Evolutionary conservation across 2,888 invertebrate genomes (phyloP), one percentile per base, ranked within the genome.

Genomic region (Lasioglossum pauxillum): DNA sequence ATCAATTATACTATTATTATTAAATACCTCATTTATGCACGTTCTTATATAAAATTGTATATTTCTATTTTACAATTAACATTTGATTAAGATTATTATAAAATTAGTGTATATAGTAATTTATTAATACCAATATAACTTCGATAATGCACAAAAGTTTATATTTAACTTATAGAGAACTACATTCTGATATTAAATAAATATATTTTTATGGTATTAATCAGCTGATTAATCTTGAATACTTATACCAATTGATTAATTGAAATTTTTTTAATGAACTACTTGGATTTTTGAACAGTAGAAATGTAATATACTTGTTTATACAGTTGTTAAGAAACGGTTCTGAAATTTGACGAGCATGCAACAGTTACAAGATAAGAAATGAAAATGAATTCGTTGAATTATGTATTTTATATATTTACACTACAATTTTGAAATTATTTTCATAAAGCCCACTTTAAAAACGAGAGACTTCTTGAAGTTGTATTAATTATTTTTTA

Each of bases 11-110:
- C 53, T 60, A 53, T 69, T 64, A 27, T 69, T 44, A 53, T 69
- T 35, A 19, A 75, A 46, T 69, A 57, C n/a, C 57, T 53, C 53
- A 74, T 49, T 77, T 75, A 27, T 14, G 31, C 57, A 35, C 35
- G 10, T 78, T 75, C 60, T 46, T 57, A 60, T 71, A 44, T 35
- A 38, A 75, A 74, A 74, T 4, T 69, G 35, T 83, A 49, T 73
- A 73, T 5, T 69, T 77, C n/a, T 83, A 71, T 49, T 72, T 75
- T 77, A 49, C 14, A 83, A 82, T 60, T 53, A 44, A 64, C 46
- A 49, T 78, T 71, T 71, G 16, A 41, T 57, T 80, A 64, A 27
- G 49, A 64, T 73, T 74, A 27, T 67, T n/a, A 69, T 69, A 69
- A 78, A 77, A 77, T 77, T 85, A 80, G 35, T 64, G 8, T 64